Base-by-base conservation (phyloP, 2,113 vertebrate genomes). In the Argyrosomus japonicus region DNA sequence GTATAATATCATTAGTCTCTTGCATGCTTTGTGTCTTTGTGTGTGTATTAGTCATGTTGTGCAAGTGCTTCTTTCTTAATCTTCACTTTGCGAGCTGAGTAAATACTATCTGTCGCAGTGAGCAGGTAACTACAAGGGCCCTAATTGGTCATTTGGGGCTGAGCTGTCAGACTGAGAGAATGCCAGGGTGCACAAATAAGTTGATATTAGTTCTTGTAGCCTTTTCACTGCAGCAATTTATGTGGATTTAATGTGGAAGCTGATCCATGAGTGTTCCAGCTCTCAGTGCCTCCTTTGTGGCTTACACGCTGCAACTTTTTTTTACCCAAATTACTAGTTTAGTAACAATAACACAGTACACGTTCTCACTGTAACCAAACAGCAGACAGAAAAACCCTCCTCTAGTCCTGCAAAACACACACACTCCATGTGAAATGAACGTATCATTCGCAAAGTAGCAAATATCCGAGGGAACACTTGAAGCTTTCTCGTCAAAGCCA, bases 131-230 rank as follows among this genome's bases (percentile, higher is more conserved):
- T 45, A 62, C 48, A 60, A 10, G 21, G n/a, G 6, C 2, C 13
- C n/a, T 80, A 63, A 79, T 64, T 89, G 71, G 54, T 73, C 64
- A 77, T 77, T 50, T 70, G 68, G 68, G 51, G 23, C 58, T 18
- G 51, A 81, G 68, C 67, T 84, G 69, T 79, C 65, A 68, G 40
- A 32, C 21, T 48, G 75, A 53, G 50, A 50, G 68, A 51, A 47
- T 14, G 45, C 19, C 51, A 5, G 4, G 47, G 36, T 25, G n/a
- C 36, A 60, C 74, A 81, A 77, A 83, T 40, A 77, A 60, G 63
- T 58, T 25, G 1, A 6, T 60, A 15, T 50, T 65, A 50, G 58
- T 77, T 64, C 50, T 19, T 27, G 6, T 45, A 27, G 60, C 45
- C 53, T 75, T 76, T 75, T 14, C 29, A 48, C 54, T 15, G 29